A percentile compares a stretch with the other conserved stretches of the same genome.
Evolutionary conservation across 2,797 vertebrate species (phyloP).

Genomic region (Crax fasciolata): DNA sequence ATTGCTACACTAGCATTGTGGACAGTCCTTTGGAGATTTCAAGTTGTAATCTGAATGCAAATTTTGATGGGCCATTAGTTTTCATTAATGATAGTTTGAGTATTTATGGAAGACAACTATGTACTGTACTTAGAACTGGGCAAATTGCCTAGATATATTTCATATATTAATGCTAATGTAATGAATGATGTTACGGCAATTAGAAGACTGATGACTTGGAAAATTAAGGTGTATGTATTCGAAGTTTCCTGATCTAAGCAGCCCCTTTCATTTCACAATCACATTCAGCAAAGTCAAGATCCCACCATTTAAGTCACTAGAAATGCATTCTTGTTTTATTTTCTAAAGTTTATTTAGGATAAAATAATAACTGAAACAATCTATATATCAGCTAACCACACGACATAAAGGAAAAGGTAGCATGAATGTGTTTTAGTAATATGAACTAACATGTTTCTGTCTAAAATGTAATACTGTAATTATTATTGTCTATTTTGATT

Average conservation of each 20-base stretch:
- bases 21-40: slow-evolving; percentile 82
- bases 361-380: background rate
- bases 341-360: background rate
- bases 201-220: slow-evolving; percentile 82
- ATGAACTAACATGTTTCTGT: background rate
- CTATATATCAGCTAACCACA: background rate
- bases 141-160: slow-evolving; percentile 84
- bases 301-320: background rate
- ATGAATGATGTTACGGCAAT: slow-evolving; percentile 82
- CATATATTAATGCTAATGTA: slow-evolving; percentile 82
- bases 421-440: background rate
- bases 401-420: background rate
- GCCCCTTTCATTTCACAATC: slow-evolving; percentile 28
- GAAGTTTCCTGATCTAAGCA: slow-evolving; percentile 67
- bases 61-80: slow-evolving; percentile 86
- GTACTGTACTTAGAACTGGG: slow-evolving; percentile 82
- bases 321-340: background rate
- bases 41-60: slow-evolving; percentile 70
- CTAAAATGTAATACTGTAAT: background rate
- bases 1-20: slow-evolving; percentile 59
- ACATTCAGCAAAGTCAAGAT: slow-evolving; percentile 6
- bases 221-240: slow-evolving; percentile 79
- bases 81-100: slow-evolving; percentile 83
- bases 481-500: background rate
- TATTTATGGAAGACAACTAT: slow-evolving; percentile 86